phyloP scores from a whole-genome alignment of 2,113 vertebrate species.

The Rhinichthys klamathensis region DNA sequence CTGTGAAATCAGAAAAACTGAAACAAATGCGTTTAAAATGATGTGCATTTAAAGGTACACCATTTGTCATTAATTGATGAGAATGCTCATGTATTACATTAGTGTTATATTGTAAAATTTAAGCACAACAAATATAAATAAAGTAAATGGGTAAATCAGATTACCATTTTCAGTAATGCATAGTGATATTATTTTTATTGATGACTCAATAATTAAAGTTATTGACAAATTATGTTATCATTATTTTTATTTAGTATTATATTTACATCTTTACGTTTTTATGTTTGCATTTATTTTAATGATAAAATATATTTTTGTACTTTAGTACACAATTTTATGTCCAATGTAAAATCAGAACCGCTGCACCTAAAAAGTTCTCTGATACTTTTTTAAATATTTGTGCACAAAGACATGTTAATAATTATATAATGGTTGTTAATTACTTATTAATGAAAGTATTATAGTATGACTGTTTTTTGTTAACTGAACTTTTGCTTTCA shows the following conservation, averaged over 20 bases:
- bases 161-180: neutral
- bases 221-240: neutral
- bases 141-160: neutral
- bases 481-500: neutral
- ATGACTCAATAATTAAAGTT: neutral
- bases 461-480: neutral
- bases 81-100: neutral
- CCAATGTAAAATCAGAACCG: neutral
- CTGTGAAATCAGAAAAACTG: neutral
- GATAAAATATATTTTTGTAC: neutral
- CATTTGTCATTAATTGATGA: neutral
- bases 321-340: neutral
- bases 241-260: neutral
- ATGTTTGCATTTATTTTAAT: neutral
- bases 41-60: neutral
- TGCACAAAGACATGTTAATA: neutral
- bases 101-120: neutral
- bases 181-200: neutral
- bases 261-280: neutral
- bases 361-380: neutral
- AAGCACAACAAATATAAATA: neutral
- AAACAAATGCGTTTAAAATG: neutral
- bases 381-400: neutral
- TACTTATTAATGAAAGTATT: neutral
- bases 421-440: neutral